phyloP scores from a whole-genome alignment of 1,140 invertebrate species.

The Drosophila nasuta region DNA sequence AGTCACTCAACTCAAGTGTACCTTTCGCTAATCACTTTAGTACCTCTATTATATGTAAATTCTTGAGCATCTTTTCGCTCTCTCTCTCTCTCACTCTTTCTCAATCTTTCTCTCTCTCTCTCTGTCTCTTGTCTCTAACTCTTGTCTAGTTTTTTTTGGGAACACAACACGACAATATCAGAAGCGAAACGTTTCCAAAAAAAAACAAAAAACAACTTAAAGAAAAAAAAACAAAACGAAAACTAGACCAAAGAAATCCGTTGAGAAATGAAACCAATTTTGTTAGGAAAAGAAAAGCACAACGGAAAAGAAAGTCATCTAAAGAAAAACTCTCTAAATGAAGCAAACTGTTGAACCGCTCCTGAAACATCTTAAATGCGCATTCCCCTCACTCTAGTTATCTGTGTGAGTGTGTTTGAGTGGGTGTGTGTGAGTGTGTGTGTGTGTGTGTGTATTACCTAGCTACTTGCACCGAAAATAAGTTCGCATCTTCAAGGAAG shows the following conservation, averaged over 20 bases:
- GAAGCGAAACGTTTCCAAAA: conserved; percentile 26
- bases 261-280: conserved; percentile 7
- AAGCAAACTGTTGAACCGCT: conserved; percentile 11
- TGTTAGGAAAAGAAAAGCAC: background rate
- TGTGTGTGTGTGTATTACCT: background rate
- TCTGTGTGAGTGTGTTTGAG: background rate
- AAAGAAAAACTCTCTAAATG: background rate
- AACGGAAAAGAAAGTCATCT: background rate
- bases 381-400: too few relatives aligned
- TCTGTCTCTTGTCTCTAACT: conserved; percentile 5
- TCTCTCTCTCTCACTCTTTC: conserved; percentile 27
- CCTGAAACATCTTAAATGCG: background rate
- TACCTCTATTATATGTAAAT: conserved; percentile 42
- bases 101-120: too few relatives aligned
- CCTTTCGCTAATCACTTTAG: conserved; percentile 57
- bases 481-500: background rate
- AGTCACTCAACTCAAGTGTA: conserved; percentile 53
- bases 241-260: conserved; percentile 6
- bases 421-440: background rate
- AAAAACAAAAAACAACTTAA: background rate
- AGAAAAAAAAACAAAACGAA: background rate
- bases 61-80: conserved; percentile 39
- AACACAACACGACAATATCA: conserved; percentile 33
- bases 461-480: background rate
- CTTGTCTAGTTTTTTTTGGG: conserved; percentile 11